Conservation (phyloP, 2,888 invertebrate genomes). For the Flexamia atlantica region DNA sequence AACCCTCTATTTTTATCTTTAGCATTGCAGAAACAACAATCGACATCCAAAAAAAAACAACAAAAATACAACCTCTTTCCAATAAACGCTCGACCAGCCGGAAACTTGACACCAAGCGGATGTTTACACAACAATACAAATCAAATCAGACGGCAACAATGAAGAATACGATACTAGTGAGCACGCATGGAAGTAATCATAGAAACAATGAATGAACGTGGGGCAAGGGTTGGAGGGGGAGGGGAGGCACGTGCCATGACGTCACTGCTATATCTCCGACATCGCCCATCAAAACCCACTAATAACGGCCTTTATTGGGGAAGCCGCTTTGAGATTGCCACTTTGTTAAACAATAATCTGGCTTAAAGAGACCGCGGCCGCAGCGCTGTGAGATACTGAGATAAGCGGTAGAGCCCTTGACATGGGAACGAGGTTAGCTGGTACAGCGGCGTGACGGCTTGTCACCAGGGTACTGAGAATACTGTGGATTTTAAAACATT, state of each 20-base stretch:
- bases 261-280: neutral
- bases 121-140: conserved; percentile 44
- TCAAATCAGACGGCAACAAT: conserved; percentile 48
- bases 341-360: conserved; percentile 54
- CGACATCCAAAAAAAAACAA: no score
- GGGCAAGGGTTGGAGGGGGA: conserved; percentile 2
- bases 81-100: neutral
- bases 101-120: conserved; percentile 21
- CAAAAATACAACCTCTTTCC: no score
- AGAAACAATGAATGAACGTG: conserved; percentile 46
- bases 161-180: conserved; percentile 25
- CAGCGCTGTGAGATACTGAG: neutral
- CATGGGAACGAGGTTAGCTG: neutral
- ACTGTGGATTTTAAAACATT: no score
- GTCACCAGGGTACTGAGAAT: no score
- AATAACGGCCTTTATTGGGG: conserved; percentile 33
- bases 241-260: conserved; percentile 45
- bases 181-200: conserved; percentile 45
- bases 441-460: neutral
- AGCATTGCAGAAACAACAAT: no score
- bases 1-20: no score
- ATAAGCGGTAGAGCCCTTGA: neutral
- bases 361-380: conserved; percentile 25
- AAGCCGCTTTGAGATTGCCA: conserved; percentile 32
- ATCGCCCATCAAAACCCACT: conserved; percentile 34